Base-by-base conservation (phyloP, 2,888 invertebrate species). In the Clivina fossor region DNA sequence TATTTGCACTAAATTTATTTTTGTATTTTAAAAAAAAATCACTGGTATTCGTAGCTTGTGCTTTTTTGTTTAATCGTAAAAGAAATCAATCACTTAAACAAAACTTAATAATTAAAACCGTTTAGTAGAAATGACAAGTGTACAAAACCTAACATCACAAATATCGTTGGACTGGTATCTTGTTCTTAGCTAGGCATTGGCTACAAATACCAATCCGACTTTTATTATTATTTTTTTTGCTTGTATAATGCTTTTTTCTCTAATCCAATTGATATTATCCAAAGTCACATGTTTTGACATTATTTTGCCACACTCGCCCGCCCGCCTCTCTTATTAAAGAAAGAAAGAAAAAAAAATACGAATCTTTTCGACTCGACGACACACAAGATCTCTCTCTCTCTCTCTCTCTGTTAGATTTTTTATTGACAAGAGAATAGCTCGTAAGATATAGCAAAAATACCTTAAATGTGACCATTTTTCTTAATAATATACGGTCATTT, bases 271-370 rank as follows among this genome's bases (percentile, higher is more conserved):
- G 22, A n/a, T 33, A 33, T 19, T 22, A 54, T 54, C 54, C 46
- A 15, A 37, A 51, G 19, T 54, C 35, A 47, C 47, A 55, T 55
- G 72, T 74, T 74, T 74, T 74, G 74, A 74, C 73, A 72, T 74
- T 74, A 70, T 74, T 74, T 74, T 74, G 74, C 74, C 74, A 71
- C 72, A 22, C 19, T 15, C 20, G 32, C 32, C 46, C 46, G n/a
- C n/a, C n/a, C n/a, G n/a, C n/a, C n/a, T n/a, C n/a, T n/a, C n/a
- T n/a, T n/a, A n/a, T n/a, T n/a, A n/a, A n/a, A n/a, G n/a, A n/a
- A n/a, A n/a, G n/a, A n/a, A n/a, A n/a, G n/a, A n/a, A n/a, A n/a
- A n/a, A n/a, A n/a, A n/a, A n/a, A n/a, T n/a, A n/a, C n/a, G n/a
- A n/a, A n/a, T n/a, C n/a, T n/a, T n/a, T n/a, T n/a, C n/a, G n/a